Percentiles rank a stretch among this genome's conserved stretches.
Conservation (phyloP, 2,888 invertebrate genomes). For the Callyntrura guangdongensis region DNA sequence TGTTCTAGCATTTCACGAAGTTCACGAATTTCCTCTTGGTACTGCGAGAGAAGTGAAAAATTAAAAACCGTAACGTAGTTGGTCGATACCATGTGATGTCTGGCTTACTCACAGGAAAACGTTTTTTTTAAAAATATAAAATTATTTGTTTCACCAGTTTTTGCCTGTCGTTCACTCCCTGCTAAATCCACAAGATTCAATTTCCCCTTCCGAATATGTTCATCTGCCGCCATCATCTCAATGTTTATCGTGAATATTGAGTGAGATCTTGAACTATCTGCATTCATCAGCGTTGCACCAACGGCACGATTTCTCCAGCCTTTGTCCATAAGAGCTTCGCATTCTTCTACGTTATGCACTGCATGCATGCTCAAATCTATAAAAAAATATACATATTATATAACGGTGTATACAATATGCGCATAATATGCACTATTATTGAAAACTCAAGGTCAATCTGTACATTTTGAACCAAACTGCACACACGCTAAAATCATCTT, state of each 20-base stretch:
- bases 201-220: constrained; percentile 90
- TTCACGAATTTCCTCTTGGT: constrained; percentile 93
- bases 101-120: neutral
- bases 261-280: constrained; percentile 90
- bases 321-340: constrained; percentile 90
- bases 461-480: too few relatives aligned
- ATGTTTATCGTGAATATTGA: constrained; percentile 95
- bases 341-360: constrained; percentile 92
- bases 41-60: constrained; percentile 92
- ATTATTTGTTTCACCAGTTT: too few relatives aligned
- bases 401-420: too few relatives aligned
- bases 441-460: neutral
- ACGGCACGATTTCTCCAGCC: constrained; percentile 93
- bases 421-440: too few relatives aligned
- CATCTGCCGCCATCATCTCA: constrained; percentile 91
- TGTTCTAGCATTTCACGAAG: constrained; percentile 86
- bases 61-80: constrained; percentile 87
- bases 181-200: constrained; percentile 96
- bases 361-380: constrained; percentile 90
- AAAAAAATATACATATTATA: neutral
- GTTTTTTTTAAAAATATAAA: too few relatives aligned
- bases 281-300: constrained; percentile 90
- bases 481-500: neutral
- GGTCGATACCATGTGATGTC: neutral
- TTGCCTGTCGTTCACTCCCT: constrained; percentile 94